Evolutionary conservation across 2,797 vertebrate genomes (phyloP).

Genomic region (Karalla daura): DNA sequence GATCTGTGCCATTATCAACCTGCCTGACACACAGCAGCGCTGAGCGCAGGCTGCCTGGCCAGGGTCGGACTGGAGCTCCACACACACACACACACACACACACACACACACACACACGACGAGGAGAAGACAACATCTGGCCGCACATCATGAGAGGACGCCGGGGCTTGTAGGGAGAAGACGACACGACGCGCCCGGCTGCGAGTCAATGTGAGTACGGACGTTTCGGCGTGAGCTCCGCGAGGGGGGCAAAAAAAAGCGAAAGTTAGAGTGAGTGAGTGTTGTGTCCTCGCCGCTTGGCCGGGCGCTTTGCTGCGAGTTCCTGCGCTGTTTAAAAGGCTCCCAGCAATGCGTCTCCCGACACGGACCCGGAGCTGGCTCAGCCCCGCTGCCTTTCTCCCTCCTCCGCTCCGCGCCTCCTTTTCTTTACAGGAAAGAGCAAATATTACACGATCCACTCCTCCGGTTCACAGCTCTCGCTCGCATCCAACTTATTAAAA

Average conservation of each 20-base stretch:
- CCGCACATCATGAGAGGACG: slow-evolving; percentile 83
- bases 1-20: slow-evolving; percentile 90
- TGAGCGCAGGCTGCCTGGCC: slow-evolving; percentile 83
- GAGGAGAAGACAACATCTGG: slow-evolving; percentile 86
- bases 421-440: background rate
- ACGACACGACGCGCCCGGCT: slow-evolving; percentile 56
- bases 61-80: slow-evolving; percentile 82
- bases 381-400: slow-evolving; percentile 55
- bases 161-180: slow-evolving; percentile 66
- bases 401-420: slow-evolving; percentile 41
- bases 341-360: slow-evolving; percentile 72
- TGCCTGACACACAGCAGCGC: slow-evolving; percentile 87
- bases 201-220: slow-evolving; percentile 78
- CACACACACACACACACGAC: too few species aligned
- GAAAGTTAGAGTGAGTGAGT: slow-evolving; percentile 83
- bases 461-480: too few species aligned
- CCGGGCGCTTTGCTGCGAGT: slow-evolving; percentile 75
- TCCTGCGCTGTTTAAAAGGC: slow-evolving; percentile 83
- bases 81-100: too few species aligned
- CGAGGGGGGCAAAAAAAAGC: slow-evolving; percentile 54
- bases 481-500: slow-evolving; percentile 58
- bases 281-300: slow-evolving; percentile 59
- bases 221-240: slow-evolving; percentile 26
- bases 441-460: background rate
- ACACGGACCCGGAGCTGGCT: slow-evolving; percentile 72